Evolutionary conservation across 53 echinoderm and acorn worm species (phyloP), one percentile per base, ranked within the genome.

Genomic region (Astropecten irregularis): DNA sequence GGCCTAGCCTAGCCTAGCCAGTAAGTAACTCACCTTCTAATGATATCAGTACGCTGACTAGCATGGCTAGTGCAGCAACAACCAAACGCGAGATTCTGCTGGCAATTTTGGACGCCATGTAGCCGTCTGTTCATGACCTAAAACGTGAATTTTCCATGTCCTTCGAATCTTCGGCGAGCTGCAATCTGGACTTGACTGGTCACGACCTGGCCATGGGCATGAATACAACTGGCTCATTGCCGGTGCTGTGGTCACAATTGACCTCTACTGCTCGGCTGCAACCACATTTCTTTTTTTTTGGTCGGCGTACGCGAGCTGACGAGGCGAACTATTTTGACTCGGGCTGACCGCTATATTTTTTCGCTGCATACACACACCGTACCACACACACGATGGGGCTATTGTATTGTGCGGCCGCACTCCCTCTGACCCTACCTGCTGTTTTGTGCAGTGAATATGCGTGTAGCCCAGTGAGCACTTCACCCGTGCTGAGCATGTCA

Each of bases 81-180:
- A 85, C 74, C 39, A 51, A 36, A 15, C 39, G 52, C 59, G 47
- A 66, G 62, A 40, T 76, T 52, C 42, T 66, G 65, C 64, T 28
- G 39, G 44, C 76, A 54, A 63, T 74, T 85, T 63, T 85, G 86
- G 86, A 85, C 86, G 86, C 86, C 86, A 85, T 85, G 66, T 64
- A 76, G 74, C 86, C 53, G 73, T 23, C n/a, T 62, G 50, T 36
- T 85, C 86, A 76, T 52, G 86, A 60, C 50, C 73, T 38, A 25
- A 74, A 60, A 62, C 38, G 62, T 61, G 79, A 62, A 47, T 61
- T 79, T 40, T 60, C 79, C 79, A 79, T 79, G 79, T 79, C 79
- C 46, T 9, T 79, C 47, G 30, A 10, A 27, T 31, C 27, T 29
- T 18, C 47, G 62, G 46, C 48, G 62, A 15, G 30, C 27, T 31